Percentiles rank a stretch among this genome's conserved stretches.
These are phyloP conservation scores for Rhinichthys osculus DNA, from an alignment of 2,797 vertebrate species.

Conservation along the genomic window DNA sequence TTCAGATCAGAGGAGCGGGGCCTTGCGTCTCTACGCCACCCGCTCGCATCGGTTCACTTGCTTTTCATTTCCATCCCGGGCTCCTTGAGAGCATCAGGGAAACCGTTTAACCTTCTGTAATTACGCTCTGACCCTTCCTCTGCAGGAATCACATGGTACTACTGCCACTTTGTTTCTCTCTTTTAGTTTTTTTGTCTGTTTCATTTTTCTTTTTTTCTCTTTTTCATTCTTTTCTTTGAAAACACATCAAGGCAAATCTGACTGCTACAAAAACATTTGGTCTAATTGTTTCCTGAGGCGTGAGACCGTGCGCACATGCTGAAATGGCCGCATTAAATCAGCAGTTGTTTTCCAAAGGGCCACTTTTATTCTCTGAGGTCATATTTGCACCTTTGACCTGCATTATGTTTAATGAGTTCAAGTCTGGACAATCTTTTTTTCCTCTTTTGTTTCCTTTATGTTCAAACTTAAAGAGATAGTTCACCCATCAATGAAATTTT, in stretches of 20 bases:
- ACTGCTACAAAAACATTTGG: constrained; percentile 68
- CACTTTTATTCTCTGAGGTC: constrained; percentile 41
- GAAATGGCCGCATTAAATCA: constrained; percentile 31
- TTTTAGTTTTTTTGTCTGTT: constrained; percentile 60
- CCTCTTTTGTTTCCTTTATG: neutral
- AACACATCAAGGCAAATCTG: constrained; percentile 69
- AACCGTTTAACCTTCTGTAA: constrained; percentile 78
- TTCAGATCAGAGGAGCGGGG: constrained; percentile 63
- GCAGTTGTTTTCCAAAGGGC: constrained; percentile 32
- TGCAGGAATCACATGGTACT: constrained; percentile 66
- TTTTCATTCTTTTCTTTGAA: constrained; percentile 69
- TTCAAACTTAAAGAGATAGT: neutral
- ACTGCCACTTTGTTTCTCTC: constrained; percentile 58
- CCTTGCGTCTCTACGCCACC: constrained; percentile 48
- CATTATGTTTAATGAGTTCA: constrained; percentile 24
- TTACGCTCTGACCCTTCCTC: constrained; percentile 73
- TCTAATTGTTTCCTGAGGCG: constrained; percentile 70
- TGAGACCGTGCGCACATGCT: constrained; percentile 57
- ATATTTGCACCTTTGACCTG: constrained; percentile 53
- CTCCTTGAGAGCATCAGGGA: constrained; percentile 64
- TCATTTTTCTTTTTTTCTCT: constrained; percentile 58
- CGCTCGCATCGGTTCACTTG: constrained; percentile 63
- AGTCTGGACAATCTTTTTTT: neutral
- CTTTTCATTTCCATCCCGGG: constrained; percentile 70
- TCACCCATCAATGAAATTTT: neutral